A percentile compares a stretch with the other conserved stretches of the same genome.
These are phyloP conservation scores for Schlechtendalia chinensis DNA, from an alignment of 1,140 invertebrate species.

Conservation along the genomic window DNA sequence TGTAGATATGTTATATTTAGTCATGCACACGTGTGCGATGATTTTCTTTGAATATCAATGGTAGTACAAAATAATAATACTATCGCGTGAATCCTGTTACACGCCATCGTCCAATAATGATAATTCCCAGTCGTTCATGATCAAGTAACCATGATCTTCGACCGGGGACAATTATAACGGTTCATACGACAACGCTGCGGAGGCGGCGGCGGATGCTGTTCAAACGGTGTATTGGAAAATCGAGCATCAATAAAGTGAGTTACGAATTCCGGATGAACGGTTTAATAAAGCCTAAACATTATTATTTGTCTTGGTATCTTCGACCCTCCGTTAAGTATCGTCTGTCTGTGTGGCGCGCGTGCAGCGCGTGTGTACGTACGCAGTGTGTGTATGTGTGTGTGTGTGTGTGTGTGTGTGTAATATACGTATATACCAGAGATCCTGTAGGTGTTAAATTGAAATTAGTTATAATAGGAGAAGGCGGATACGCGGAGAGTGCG, in stretches of 20 bases:
- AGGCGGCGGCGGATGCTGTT: too few species aligned
- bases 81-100: too few species aligned
- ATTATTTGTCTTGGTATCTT: conserved; percentile 34
- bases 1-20: too few species aligned
- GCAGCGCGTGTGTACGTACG: too few species aligned
- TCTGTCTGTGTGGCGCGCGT: background rate
- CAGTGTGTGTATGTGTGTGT: background rate
- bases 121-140: too few species aligned
- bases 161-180: background rate
- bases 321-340: background rate
- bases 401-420: background rate
- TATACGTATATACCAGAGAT: conserved; percentile 1
- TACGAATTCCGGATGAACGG: background rate
- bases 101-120: too few species aligned
- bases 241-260: background rate
- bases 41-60: too few species aligned
- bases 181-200: background rate
- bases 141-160: background rate
- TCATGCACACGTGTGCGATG: too few species aligned
- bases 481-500: background rate
- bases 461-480: conserved; percentile 41
- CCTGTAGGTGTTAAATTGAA: conserved; percentile 44
- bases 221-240: conserved; percentile 14
- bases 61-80: too few species aligned
- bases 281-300: conserved; percentile 37